phyloP scores from a whole-genome alignment of 2,888 invertebrate species.

The Rhodophaea formosa region DNA sequence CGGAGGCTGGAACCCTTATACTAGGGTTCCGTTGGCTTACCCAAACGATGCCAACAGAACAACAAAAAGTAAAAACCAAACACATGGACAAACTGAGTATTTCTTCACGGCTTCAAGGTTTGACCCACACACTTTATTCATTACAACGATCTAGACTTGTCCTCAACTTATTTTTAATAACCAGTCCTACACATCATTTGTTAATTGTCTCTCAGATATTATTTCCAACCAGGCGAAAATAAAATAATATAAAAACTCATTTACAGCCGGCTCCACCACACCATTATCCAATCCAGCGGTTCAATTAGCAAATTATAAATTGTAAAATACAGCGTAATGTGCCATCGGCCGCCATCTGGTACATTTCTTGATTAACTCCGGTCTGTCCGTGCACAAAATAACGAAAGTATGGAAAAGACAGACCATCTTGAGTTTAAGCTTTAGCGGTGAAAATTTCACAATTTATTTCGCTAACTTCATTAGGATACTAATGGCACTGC shows the following conservation, averaged over 20 bases:
- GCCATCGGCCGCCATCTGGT: constrained; percentile 65
- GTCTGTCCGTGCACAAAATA: constrained; percentile 38
- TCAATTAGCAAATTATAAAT: constrained; percentile 69
- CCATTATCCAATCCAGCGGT: constrained; percentile 70
- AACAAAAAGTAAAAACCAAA: no score
- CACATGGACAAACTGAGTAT: no score
- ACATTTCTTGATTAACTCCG: constrained; percentile 59
- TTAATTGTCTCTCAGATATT: constrained; percentile 1
- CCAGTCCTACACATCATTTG: not conserved
- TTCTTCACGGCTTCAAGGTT: no score
- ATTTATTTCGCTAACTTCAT: no score
- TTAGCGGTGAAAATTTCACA: no score
- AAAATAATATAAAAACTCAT: not conserved
- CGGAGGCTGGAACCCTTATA: no score
- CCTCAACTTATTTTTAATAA: no score
- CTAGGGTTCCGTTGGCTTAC: no score
- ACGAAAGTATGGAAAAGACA: not conserved
- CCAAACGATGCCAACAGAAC: no score
- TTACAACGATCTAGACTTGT: no score
- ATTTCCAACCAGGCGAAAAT: constrained; percentile 25
- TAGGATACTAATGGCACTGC: no score
- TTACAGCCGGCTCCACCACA: constrained; percentile 47
- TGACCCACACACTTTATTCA: no score
- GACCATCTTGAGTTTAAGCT: constrained; percentile 11
- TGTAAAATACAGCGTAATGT: constrained; percentile 62